Conservation (phyloP, 1,140 invertebrate genomes). For the Conus betulinus region DNA sequence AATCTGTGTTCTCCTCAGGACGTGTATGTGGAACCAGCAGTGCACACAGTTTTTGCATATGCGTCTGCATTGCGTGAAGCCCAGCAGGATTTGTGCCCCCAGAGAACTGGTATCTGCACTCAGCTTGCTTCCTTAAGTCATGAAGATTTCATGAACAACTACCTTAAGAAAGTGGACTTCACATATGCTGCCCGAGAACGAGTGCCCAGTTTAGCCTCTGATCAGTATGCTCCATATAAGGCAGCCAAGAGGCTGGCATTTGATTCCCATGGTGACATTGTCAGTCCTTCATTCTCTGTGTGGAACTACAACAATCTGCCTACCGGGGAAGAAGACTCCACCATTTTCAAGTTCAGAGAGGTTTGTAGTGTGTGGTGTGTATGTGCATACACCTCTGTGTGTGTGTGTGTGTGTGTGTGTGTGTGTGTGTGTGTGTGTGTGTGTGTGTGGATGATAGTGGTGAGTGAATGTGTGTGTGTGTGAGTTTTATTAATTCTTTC, state of each 20-base stretch:
- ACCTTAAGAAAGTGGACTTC: slow-evolving; percentile 74
- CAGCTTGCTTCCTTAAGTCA: slow-evolving; percentile 64
- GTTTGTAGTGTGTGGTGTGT: slow-evolving; percentile 47
- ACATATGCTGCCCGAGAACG: slow-evolving; percentile 65
- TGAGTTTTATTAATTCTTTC: too few relatives aligned
- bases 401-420: too few relatives aligned
- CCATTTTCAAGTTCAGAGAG: slow-evolving; percentile 58
- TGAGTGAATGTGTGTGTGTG: background rate
- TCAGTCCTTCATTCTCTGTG: slow-evolving; percentile 62
- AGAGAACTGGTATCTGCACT: slow-evolving; percentile 66
- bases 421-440: background rate
- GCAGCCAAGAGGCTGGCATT: slow-evolving; percentile 70
- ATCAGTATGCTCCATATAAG: slow-evolving; percentile 69
- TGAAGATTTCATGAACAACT: slow-evolving; percentile 70
- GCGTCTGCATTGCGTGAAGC: slow-evolving; percentile 73
- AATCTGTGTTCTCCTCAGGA: slow-evolving; percentile 59
- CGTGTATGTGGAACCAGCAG: slow-evolving; percentile 72
- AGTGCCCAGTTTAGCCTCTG: slow-evolving; percentile 71
- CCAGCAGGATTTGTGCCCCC: slow-evolving; percentile 68
- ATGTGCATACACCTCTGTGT: too few relatives aligned
- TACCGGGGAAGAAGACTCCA: slow-evolving; percentile 19
- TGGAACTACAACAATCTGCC: slow-evolving; percentile 70
- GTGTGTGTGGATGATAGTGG: background rate
- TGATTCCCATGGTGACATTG: slow-evolving; percentile 67
- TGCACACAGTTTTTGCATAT: slow-evolving; percentile 75